These are phyloP conservation scores for Pemphredon lugubris DNA, from an alignment of 2,888 invertebrate species.

Conservation along the genomic window DNA sequence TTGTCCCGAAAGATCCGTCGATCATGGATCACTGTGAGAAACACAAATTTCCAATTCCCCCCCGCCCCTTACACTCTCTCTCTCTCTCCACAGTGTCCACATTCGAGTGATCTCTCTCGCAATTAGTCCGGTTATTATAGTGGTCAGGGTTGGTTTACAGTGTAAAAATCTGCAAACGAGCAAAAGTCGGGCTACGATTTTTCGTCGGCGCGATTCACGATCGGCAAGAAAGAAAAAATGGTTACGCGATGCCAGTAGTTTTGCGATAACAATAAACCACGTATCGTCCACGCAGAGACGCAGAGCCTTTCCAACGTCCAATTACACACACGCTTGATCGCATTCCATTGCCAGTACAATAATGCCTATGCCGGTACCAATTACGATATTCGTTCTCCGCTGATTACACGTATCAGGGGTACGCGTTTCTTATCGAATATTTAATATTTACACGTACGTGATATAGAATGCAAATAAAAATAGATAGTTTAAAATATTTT, in stretches of 20 bases:
- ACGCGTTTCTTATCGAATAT: slow-evolving; percentile 41
- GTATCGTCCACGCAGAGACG: slow-evolving; percentile 34
- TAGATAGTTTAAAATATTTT: slow-evolving; percentile 76
- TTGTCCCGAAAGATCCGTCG: slow-evolving; percentile 12
- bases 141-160: slow-evolving; percentile 10
- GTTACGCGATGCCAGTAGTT: slow-evolving; percentile 23
- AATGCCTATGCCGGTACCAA: slow-evolving; percentile 55
- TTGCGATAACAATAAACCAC: slow-evolving; percentile 33
- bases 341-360: slow-evolving; percentile 46
- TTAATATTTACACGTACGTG: slow-evolving; percentile 59
- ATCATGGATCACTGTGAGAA: neutral
- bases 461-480: slow-evolving; percentile 76
- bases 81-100: neutral
- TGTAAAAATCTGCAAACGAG: slow-evolving; percentile 25
- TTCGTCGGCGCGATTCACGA: slow-evolving; percentile 25
- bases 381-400: slow-evolving; percentile 33
- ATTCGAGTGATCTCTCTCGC: slow-evolving; percentile 17
- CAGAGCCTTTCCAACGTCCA: slow-evolving; percentile 43
- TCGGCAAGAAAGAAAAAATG: slow-evolving; percentile 41
- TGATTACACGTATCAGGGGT: slow-evolving; percentile 39
- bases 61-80: no score
- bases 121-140: slow-evolving; percentile 20
- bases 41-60: no score
- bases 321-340: slow-evolving; percentile 36
- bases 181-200: slow-evolving; percentile 22